Conservation (phyloP, 2,113 vertebrate genomes). For the Cariama cristata region DNA sequence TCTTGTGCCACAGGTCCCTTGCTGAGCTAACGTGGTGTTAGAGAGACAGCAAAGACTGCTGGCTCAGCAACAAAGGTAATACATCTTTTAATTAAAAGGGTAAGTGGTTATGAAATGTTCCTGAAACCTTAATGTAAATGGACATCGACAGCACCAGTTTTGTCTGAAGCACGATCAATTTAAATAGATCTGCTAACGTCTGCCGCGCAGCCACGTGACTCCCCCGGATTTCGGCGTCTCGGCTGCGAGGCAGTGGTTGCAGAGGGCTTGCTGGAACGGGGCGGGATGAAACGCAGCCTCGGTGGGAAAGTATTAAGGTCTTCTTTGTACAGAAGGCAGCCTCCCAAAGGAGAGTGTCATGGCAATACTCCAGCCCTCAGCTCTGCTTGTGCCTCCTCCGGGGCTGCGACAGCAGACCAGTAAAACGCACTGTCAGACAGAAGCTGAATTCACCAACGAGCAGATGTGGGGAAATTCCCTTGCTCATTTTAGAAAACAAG, state of each 20-base stretch:
- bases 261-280: background rate
- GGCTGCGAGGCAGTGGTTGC: accelerated
- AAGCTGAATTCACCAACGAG: background rate
- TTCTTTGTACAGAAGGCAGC: background rate
- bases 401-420: accelerated
- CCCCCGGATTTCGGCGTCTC: background rate
- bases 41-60: background rate
- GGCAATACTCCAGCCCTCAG: background rate
- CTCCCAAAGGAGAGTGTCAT: background rate
- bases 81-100: background rate
- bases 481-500: background rate
- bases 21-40: background rate
- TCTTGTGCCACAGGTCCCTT: background rate
- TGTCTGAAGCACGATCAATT: background rate
- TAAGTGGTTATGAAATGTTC: background rate
- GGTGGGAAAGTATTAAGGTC: background rate
- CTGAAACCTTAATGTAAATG: background rate
- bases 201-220: background rate
- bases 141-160: background rate
- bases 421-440: background rate
- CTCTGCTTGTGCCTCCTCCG: background rate
- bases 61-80: background rate
- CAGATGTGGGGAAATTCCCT: background rate
- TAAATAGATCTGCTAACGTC: background rate
- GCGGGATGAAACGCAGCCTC: background rate